Evolutionary conservation across 2,888 invertebrate species (phyloP).

Genomic region (Spodoptera exigua): DNA sequence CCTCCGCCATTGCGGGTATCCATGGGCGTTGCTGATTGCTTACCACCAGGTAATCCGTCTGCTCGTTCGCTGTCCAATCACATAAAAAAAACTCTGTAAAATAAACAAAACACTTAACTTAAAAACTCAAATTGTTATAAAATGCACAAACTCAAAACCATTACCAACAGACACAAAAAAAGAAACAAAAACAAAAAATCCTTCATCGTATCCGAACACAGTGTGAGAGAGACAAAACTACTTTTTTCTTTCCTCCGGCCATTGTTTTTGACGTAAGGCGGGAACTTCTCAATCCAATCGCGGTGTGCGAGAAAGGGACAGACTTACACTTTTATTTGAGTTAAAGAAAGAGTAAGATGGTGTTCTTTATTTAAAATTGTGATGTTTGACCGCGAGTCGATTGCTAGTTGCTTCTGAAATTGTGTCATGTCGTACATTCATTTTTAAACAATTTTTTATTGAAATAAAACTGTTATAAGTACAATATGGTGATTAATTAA

Average conservation of each 20-base stretch:
- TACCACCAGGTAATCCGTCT: too few species aligned
- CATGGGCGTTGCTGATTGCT: too few species aligned
- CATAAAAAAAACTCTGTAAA: too few species aligned
- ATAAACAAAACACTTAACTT: too few species aligned
- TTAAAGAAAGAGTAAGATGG: constrained; percentile 56
- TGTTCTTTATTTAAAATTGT: constrained; percentile 28
- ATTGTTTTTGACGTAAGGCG: constrained; percentile 77
- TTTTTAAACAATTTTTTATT: not conserved
- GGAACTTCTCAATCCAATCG: constrained; percentile 76
- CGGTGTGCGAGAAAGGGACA: constrained; percentile 60
- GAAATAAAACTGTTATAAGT: not conserved
- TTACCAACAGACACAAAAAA: constrained; percentile 2
- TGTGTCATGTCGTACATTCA: not conserved
- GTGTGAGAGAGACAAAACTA: constrained; percentile 37
- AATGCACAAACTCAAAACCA: constrained; percentile 2
- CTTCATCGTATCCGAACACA: constrained; percentile 18
- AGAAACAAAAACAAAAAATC: constrained; percentile 11
- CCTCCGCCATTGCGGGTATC: too few species aligned
- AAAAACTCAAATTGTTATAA: constrained; percentile 3
- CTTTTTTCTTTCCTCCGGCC: constrained; percentile 57
- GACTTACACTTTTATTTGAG: constrained; percentile 49
- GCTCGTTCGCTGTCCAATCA: too few species aligned
- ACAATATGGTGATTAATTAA: too few species aligned
- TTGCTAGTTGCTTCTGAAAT: constrained; percentile 8
- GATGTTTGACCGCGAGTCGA: constrained; percentile 2